A percentile compares a stretch with the other conserved stretches of the same genome.
Evolutionary conservation across 2,113 vertebrate genomes (phyloP).

Genomic region (Lota lota): DNA sequence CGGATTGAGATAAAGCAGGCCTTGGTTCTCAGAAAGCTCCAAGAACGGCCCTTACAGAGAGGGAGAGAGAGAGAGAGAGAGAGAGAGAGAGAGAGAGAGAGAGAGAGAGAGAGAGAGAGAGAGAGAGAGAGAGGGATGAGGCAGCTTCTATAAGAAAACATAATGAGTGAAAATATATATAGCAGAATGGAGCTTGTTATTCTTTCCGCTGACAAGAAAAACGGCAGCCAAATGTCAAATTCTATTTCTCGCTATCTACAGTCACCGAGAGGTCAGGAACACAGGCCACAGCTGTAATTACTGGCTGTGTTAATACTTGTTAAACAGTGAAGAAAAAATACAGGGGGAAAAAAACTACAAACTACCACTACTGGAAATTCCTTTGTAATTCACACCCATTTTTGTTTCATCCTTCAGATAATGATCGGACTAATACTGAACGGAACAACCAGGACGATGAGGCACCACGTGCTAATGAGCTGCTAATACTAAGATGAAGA

Average conservation of each 20-base stretch:
- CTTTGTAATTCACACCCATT: constrained; percentile 63
- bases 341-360: constrained; percentile 35
- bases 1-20: constrained; percentile 65
- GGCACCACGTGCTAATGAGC: constrained; percentile 53
- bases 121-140: constrained; percentile 49
- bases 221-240: constrained; percentile 64
- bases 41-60: not conserved
- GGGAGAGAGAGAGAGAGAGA: constrained; percentile 30
- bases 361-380: constrained; percentile 63
- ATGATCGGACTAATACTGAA: constrained; percentile 70
- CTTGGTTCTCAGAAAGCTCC: constrained; percentile 7
- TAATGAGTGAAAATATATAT: constrained; percentile 71
- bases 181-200: constrained; percentile 70
- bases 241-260: constrained; percentile 73
- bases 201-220: constrained; percentile 67
- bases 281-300: constrained; percentile 55
- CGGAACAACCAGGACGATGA: constrained; percentile 63
- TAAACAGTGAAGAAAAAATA: constrained; percentile 46
- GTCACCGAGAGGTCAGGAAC: constrained; percentile 71
- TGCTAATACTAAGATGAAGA: constrained; percentile 12
- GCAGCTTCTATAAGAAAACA: constrained; percentile 56
- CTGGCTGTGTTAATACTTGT: constrained; percentile 56
- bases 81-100: constrained; percentile 39
- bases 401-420: constrained; percentile 57
- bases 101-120: constrained; percentile 29